Conservation (phyloP, 2,797 vertebrate genomes). For the Notolepis coatsorum region DNA sequence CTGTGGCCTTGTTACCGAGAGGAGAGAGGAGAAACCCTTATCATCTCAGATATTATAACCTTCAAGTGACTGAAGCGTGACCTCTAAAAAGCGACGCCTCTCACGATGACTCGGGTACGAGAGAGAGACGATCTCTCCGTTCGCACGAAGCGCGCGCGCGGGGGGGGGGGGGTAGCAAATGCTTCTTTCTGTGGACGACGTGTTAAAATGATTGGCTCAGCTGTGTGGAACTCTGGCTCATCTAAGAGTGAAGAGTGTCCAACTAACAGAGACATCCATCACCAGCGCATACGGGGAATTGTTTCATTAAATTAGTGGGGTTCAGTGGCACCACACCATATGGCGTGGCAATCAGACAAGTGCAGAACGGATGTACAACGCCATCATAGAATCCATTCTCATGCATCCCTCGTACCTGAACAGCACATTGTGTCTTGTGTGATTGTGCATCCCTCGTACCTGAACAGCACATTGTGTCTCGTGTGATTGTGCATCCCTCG, state of each 20-base stretch:
- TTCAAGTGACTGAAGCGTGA: slow-evolving; percentile 46
- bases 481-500: too few species aligned
- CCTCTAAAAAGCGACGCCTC: slow-evolving; percentile 18
- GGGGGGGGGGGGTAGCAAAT: too few species aligned
- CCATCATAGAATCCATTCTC: slow-evolving; percentile 27
- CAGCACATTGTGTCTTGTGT: slow-evolving; percentile 22
- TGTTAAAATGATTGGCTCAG: slow-evolving; percentile 28
- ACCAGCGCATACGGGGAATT: slow-evolving; percentile 48
- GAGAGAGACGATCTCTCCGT: neutral
- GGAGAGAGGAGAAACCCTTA: slow-evolving; percentile 12
- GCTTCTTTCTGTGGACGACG: too few species aligned
- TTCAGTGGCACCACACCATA: slow-evolving; percentile 61
- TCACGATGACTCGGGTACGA: neutral
- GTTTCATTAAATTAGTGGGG: slow-evolving; percentile 64
- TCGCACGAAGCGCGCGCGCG: neutral
- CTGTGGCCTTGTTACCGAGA: slow-evolving; percentile 41
- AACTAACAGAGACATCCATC: slow-evolving; percentile 43
- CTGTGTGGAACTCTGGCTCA: slow-evolving; percentile 35
- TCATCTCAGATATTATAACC: slow-evolving; percentile 38
- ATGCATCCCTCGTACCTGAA: slow-evolving; percentile 29
- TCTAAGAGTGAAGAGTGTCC: slow-evolving; percentile 34
- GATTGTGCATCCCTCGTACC: too few species aligned
- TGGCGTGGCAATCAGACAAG: slow-evolving; percentile 45
- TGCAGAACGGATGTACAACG: slow-evolving; percentile 41
- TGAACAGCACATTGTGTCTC: slow-evolving; percentile 17